A percentile compares a stretch with the other conserved stretches of the same genome.
phyloP scores from a whole-genome alignment of 2,113 vertebrate genomes.

The Danio rerio region GRCz12tu NC_133181.1:56128001-56128500 shows the following conservation, averaged over 20 bases:
- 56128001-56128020: not conserved
- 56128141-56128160: slow-evolving; percentile 97
- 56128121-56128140: slow-evolving; percentile 41
- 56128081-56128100: not conserved
- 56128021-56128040: slow-evolving; percentile 16
- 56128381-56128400: not conserved
- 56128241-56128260: slow-evolving; percentile 93
- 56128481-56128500: not conserved
- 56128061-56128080: not conserved
- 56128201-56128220: slow-evolving; percentile 87
- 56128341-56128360: slow-evolving; percentile 47
- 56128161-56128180: slow-evolving; percentile 90
- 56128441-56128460: slow-evolving; percentile 1
- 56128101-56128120: not conserved
- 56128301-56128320: not conserved
- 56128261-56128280: slow-evolving; percentile 92
- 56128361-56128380: slow-evolving; percentile 31
- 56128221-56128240: slow-evolving; percentile 93
- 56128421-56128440: not conserved
- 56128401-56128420: slow-evolving; percentile 22
- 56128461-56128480: not conserved
- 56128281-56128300: slow-evolving; percentile 93
- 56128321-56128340: slow-evolving; percentile 32
- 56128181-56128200: slow-evolving; percentile 90
- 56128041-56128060: slow-evolving; percentile 4